phyloP scores from a whole-genome alignment of 1,140 invertebrate species.

The Saccostrea glomerata region DNA sequence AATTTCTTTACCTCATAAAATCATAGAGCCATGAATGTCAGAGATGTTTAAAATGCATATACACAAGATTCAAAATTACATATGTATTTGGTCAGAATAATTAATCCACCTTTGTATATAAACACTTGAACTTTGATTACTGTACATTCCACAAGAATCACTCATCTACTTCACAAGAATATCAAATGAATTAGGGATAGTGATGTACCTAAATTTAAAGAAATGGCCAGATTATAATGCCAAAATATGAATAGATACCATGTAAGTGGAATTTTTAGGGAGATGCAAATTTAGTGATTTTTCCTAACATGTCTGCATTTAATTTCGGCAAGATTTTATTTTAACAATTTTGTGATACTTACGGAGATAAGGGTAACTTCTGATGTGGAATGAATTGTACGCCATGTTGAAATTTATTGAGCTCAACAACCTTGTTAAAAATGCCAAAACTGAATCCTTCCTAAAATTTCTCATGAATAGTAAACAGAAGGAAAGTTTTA shows the following conservation, averaged over 20 bases:
- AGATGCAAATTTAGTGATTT: too few relatives aligned
- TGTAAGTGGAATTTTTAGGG: too few relatives aligned
- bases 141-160: neutral
- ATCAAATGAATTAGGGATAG: neutral
- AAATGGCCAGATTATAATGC: neutral
- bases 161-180: neutral
- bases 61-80: neutral
- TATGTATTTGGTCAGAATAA: conserved; percentile 21
- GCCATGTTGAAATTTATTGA: too few relatives aligned
- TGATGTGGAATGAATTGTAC: too few relatives aligned
- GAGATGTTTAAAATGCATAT: neutral
- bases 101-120: neutral
- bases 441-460: too few relatives aligned
- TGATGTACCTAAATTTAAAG: neutral
- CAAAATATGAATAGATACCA: neutral
- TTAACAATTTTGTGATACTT: too few relatives aligned
- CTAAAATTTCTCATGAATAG: too few relatives aligned
- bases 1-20: conserved; percentile 29
- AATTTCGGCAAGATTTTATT: too few relatives aligned
- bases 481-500: too few relatives aligned
- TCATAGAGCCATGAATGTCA: conserved; percentile 2
- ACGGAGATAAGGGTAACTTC: too few relatives aligned
- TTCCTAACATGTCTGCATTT: too few relatives aligned
- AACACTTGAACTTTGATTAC: neutral
- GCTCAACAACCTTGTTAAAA: too few relatives aligned